These are phyloP conservation scores for Plusia festucae DNA, from an alignment of 2,888 invertebrate species.

Conservation along the genomic window DNA sequence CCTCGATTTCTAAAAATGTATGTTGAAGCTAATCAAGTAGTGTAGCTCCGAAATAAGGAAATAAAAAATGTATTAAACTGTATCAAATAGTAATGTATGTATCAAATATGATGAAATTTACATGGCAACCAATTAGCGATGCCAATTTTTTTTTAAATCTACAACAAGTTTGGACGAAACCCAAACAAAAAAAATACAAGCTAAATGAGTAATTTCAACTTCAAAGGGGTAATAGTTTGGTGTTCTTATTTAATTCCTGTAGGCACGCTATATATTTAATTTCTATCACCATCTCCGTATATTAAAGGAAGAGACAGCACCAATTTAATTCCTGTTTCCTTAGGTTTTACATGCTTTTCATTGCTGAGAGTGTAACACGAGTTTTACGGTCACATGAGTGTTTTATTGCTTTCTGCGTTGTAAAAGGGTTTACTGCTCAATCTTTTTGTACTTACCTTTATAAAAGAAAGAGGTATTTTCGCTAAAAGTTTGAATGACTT, in stretches of 20 bases:
- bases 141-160: no score
- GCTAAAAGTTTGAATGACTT: not conserved
- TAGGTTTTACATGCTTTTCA: slow-evolving; percentile 42
- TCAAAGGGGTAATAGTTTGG: no score
- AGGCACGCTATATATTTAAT: not conserved
- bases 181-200: no score
- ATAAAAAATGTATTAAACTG: no score
- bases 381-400: slow-evolving; percentile 44
- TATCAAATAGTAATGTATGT: no score
- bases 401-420: slow-evolving; percentile 51
- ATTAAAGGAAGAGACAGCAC: slow-evolving; percentile 23
- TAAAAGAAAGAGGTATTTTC: not conserved
- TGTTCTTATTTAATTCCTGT: slow-evolving; percentile 14
- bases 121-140: no score
- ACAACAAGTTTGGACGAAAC: no score
- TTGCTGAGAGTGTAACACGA: slow-evolving; percentile 46
- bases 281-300: slow-evolving; percentile 19
- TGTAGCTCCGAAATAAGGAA: no score
- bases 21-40: not conserved
- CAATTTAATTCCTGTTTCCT: slow-evolving; percentile 39
- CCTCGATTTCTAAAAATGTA: slow-evolving; percentile 8
- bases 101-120: no score
- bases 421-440: slow-evolving; percentile 53
- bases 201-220: no score
- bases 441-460: slow-evolving; percentile 35